Percentiles rank a stretch among this genome's conserved stretches.
phyloP scores from a whole-genome alignment of 2,888 invertebrate genomes.

The Metacarcinus magister region DNA sequence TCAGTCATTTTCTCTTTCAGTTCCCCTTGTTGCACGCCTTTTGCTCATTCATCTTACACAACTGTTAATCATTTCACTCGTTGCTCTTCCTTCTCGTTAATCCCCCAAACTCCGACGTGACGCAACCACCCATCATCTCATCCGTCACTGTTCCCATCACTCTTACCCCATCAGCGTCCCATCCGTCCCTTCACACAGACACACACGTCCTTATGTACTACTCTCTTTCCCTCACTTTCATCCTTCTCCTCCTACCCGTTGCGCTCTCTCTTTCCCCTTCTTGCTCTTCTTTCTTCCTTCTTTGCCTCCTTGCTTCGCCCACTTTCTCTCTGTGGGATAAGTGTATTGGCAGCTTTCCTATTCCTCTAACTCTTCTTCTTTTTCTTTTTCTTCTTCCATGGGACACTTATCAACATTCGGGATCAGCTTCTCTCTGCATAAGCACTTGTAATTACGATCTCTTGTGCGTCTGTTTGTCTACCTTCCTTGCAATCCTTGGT shows the following conservation, averaged over 20 bases:
- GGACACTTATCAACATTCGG: background rate
- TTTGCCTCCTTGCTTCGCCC: background rate
- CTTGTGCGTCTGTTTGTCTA: background rate
- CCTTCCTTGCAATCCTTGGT: background rate
- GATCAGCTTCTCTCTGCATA: background rate
- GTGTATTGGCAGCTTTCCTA: background rate
- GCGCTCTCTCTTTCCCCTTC: background rate
- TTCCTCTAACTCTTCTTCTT: background rate
- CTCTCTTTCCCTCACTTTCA: background rate
- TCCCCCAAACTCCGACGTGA: background rate
- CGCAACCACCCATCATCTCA: background rate
- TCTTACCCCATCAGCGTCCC: background rate
- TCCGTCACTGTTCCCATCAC: background rate
- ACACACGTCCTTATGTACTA: background rate
- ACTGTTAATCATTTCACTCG: conserved; percentile 8
- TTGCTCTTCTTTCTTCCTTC: background rate
- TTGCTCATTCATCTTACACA: background rate
- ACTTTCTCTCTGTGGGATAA: background rate
- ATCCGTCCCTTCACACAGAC: conserved; percentile 18
- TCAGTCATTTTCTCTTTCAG: background rate
- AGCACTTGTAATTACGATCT: background rate
- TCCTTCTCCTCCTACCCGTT: background rate
- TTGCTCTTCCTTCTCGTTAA: background rate
- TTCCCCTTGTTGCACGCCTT: background rate
- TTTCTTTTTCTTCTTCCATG: background rate